These are phyloP conservation scores for Eulemur coronatus DNA, from an alignment of 2,797 vertebrate genomes.

Conservation along the genomic window DNA sequence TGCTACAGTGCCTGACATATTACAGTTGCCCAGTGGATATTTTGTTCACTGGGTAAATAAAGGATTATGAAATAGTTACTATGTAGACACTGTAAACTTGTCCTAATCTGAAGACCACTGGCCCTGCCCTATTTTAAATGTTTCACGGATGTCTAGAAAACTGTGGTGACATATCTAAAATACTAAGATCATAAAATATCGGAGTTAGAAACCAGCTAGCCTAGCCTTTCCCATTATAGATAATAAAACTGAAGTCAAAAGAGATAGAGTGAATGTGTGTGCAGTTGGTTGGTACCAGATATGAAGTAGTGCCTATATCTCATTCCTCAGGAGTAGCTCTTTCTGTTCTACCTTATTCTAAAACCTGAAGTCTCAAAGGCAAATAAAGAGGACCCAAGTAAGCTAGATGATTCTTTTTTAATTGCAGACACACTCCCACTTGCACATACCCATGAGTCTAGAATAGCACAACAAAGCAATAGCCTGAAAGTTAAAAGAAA, in stretches of 20 bases:
- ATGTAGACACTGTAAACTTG: neutral
- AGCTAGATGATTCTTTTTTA: neutral
- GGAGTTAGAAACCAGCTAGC: neutral
- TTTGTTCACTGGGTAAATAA: neutral
- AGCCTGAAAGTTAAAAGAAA: neutral
- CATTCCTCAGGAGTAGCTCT: neutral
- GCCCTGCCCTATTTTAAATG: neutral
- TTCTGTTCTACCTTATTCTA: neutral
- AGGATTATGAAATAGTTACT: neutral
- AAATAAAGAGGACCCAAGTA: neutral
- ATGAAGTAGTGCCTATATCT: neutral
- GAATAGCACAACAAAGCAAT: neutral
- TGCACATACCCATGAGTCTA: neutral
- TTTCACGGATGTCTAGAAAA: neutral
- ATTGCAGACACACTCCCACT: neutral
- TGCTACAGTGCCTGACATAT: neutral
- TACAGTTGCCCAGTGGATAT: neutral
- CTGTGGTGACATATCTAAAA: neutral
- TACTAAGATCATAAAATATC: neutral
- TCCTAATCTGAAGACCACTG: neutral
- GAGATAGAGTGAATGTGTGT: neutral
- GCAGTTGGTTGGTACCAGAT: neutral
- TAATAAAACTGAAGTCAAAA: neutral
- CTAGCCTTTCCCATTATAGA: neutral
- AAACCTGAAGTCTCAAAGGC: neutral